Evolutionary conservation across 2,888 invertebrate genomes (phyloP).

Genomic region (Eupithecia inturbata): DNA sequence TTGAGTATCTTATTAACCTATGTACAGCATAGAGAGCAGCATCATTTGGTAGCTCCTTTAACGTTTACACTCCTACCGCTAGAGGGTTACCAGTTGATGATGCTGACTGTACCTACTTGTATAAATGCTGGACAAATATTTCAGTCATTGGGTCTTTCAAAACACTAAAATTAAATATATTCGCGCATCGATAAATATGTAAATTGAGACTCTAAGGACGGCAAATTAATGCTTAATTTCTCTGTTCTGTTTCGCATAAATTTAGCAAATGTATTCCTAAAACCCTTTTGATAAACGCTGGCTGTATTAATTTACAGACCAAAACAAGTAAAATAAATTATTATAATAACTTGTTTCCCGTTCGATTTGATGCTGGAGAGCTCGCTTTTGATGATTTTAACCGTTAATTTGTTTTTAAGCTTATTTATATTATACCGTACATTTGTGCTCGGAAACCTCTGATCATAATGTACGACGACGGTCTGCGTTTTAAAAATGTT

Average conservation of each 20-base stretch:
- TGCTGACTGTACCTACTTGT: neutral
- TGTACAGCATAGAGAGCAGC: too few relatives aligned
- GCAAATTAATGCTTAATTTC: conserved; percentile 76
- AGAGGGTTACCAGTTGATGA: too few relatives aligned
- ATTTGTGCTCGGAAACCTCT: neutral
- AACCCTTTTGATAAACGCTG: conserved; percentile 62
- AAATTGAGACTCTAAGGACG: conserved; percentile 69
- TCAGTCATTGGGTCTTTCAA: conserved; percentile 26
- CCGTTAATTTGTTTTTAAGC: conserved; percentile 51
- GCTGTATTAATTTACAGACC: conserved; percentile 59
- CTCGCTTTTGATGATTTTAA: conserved; percentile 52
- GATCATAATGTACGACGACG: neutral
- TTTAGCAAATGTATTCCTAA: conserved; percentile 69
- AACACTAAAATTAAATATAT: conserved; percentile 67
- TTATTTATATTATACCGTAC: neutral
- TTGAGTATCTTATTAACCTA: too few relatives aligned
- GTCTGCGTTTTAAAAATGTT: neutral
- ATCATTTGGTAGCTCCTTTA: too few relatives aligned
- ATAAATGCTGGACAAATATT: conserved; percentile 5
- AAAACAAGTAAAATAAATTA: conserved; percentile 56
- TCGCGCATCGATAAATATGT: conserved; percentile 74
- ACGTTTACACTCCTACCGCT: too few relatives aligned
- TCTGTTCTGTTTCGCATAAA: conserved; percentile 74
- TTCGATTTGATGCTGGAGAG: conserved; percentile 56
- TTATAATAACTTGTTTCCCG: conserved; percentile 40